phyloP scores from a whole-genome alignment of 2,797 vertebrate genomes.

The Tapirus indicus region DNA sequence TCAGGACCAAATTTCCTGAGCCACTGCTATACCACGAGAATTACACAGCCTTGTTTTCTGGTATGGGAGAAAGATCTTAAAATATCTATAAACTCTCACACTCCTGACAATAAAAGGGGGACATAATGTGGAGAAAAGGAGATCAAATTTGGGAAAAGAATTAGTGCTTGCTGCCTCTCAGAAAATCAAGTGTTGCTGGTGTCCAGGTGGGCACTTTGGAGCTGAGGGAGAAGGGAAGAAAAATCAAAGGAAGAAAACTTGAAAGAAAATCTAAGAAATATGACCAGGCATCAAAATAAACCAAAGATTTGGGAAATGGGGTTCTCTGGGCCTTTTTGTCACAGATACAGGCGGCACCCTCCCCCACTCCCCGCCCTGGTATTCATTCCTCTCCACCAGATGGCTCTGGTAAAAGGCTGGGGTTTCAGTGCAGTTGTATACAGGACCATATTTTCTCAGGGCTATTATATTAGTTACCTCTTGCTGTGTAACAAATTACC shows the following conservation, averaged over 20 bases:
- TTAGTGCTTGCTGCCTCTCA: not conserved
- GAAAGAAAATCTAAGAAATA: not conserved
- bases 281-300: not conserved
- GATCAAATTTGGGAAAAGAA: not conserved
- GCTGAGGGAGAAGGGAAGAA: not conserved
- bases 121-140: not conserved
- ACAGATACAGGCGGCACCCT: not conserved
- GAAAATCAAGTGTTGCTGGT: not conserved
- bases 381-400: not conserved
- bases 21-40: not conserved
- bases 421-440: not conserved
- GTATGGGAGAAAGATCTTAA: not conserved
- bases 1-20: not conserved
- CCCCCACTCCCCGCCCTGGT: accelerated
- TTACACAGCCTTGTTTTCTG: not conserved
- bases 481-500: not conserved
- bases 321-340: not conserved
- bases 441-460: not conserved
- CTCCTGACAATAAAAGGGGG: not conserved
- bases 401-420: not conserved
- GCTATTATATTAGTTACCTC: not conserved
- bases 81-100: not conserved
- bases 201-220: not conserved
- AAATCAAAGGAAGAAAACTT: not conserved
- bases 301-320: not conserved